These are phyloP conservation scores for Drosophila buzzatii DNA, from an alignment of 2,888 invertebrate genomes.

Conservation along the genomic window DNA sequence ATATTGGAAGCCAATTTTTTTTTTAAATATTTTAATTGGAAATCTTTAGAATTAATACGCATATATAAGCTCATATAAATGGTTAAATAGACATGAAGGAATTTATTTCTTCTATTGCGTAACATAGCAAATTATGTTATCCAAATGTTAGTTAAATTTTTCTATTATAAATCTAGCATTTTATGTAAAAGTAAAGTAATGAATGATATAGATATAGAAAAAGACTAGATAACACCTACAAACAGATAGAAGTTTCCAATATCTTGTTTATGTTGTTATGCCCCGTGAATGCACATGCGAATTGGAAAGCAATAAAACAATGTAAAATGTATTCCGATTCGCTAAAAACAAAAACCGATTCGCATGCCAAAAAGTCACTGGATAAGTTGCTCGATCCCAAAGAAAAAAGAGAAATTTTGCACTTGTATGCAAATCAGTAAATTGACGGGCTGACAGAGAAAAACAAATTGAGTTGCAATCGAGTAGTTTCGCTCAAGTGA, in stretches of 20 bases:
- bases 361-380: slow-evolving; percentile 42
- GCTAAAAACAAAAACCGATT: slow-evolving; percentile 18
- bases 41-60: too few species aligned
- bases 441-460: slow-evolving; percentile 10
- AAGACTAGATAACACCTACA: neutral
- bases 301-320: slow-evolving; percentile 7
- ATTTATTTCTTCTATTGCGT: neutral
- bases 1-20: too few species aligned
- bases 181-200: neutral
- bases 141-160: neutral
- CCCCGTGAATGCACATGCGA: neutral
- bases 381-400: slow-evolving; percentile 22
- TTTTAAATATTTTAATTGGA: too few species aligned
- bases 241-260: neutral
- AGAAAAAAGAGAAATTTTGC: slow-evolving; percentile 48
- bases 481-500: neutral
- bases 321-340: slow-evolving; percentile 27
- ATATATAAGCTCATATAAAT: too few species aligned
- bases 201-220: neutral
- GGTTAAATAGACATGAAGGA: neutral
- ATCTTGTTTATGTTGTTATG: slow-evolving; percentile 2
- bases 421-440: slow-evolving; percentile 42
- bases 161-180: neutral
- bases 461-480: neutral
- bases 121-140: too few species aligned